These are phyloP conservation scores for Megaceryle torquata DNA, from an alignment of 2,113 vertebrate genomes.

Conservation along the genomic window DNA sequence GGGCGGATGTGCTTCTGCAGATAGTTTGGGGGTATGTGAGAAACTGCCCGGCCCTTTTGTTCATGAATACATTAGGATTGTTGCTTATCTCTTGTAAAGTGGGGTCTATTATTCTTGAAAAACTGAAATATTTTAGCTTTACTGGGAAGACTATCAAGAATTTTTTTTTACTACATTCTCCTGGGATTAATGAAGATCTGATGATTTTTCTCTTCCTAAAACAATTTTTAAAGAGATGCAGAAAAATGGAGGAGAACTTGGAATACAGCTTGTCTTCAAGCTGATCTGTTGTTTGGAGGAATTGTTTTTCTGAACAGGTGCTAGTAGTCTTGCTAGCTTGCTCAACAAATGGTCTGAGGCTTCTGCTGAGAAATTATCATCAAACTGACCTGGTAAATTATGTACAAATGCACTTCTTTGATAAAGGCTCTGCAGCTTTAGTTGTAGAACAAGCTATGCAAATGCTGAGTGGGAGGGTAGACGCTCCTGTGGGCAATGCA, in stretches of 20 bases:
- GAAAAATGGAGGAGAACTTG: neutral
- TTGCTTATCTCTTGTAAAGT: neutral
- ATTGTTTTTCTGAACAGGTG: neutral
- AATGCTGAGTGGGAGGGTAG: neutral
- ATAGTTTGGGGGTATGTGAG: neutral
- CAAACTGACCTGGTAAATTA: neutral
- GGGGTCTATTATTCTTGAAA: neutral
- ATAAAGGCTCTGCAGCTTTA: neutral
- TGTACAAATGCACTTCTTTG: neutral
- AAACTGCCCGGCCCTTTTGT: accelerated
- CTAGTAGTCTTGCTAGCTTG: neutral
- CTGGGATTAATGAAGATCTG: neutral
- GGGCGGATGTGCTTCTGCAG: neutral
- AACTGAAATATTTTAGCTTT: neutral
- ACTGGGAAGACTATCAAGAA: neutral
- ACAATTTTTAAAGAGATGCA: neutral
- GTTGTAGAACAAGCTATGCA: conserved; percentile 19
- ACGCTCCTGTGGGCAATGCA: neutral
- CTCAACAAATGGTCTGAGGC: neutral
- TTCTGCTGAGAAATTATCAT: neutral
- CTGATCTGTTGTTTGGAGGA: neutral
- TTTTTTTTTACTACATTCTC: neutral
- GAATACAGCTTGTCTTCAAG: neutral
- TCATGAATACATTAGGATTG: neutral
- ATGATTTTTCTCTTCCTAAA: neutral